These are phyloP conservation scores for Fragum whitleyi DNA, from an alignment of 2,888 invertebrate genomes.

Conservation along the genomic window DNA sequence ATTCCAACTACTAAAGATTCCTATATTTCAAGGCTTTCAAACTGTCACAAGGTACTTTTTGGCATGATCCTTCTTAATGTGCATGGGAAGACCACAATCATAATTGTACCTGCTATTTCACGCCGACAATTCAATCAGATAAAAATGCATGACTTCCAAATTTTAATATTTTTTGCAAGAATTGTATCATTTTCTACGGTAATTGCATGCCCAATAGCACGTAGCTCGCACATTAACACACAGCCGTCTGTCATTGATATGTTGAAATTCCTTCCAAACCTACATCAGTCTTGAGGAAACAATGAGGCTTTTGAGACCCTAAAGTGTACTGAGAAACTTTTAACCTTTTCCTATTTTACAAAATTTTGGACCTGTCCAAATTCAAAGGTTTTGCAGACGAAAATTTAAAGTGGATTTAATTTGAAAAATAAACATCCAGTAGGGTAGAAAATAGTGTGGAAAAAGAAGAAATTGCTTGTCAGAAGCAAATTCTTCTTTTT, in stretches of 20 bases:
- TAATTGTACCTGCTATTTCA: neutral
- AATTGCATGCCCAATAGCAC: constrained; percentile 8
- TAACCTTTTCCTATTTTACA: too few species aligned
- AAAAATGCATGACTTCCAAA: neutral
- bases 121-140: neutral
- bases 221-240: constrained; percentile 2
- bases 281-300: neutral
- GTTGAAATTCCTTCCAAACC: neutral
- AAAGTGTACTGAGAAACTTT: neutral
- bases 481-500: too few species aligned
- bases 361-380: too few species aligned
- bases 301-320: neutral
- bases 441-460: too few species aligned
- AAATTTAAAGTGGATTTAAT: too few species aligned
- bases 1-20: too few species aligned
- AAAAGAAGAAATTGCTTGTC: too few species aligned
- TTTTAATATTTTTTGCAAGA: neutral
- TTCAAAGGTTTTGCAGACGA: too few species aligned
- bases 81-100: neutral
- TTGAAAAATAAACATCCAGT: too few species aligned
- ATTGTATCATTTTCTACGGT: neutral
- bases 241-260: neutral
- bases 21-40: too few species aligned
- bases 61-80: too few species aligned
- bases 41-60: too few species aligned